phyloP scores from a whole-genome alignment of 2,888 invertebrate genomes.

The Mythimna lalbum region DNA sequence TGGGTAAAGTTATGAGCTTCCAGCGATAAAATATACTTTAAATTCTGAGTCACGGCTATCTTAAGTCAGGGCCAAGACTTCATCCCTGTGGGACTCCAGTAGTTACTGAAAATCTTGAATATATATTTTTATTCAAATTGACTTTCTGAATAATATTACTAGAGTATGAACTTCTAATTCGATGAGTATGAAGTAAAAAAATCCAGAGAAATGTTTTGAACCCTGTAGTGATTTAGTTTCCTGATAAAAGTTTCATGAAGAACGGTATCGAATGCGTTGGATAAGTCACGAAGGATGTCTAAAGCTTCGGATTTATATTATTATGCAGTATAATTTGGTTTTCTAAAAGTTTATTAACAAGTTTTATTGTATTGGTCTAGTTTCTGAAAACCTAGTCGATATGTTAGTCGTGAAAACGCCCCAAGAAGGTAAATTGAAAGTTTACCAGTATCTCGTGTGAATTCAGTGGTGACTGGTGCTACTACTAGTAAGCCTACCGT shows the following conservation, averaged over 20 bases:
- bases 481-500: not conserved
- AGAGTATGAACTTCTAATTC: no score
- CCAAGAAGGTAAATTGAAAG: not conserved
- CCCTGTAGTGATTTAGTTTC: not conserved
- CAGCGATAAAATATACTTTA: not conserved
- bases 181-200: not conserved
- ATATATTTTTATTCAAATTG: no score
- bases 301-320: not conserved
- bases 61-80: not conserved
- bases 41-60: not conserved
- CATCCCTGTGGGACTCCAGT: not conserved
- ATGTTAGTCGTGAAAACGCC: not conserved
- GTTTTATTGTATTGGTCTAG: not conserved
- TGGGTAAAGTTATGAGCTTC: conserved; percentile 16
- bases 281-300: not conserved
- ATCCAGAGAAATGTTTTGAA: no score
- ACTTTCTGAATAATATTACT: not conserved
- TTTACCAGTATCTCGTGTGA: not conserved
- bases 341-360: no score
- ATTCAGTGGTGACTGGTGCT: not conserved
- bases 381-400: not conserved
- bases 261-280: not conserved
- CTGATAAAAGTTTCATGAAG: no score
- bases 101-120: not conserved
- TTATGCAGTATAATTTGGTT: not conserved